Evolutionary conservation across 1,140 invertebrate genomes (phyloP), one percentile per base, ranked within the genome.

Genomic region (Scaptodrosophila lebanonensis): DNA sequence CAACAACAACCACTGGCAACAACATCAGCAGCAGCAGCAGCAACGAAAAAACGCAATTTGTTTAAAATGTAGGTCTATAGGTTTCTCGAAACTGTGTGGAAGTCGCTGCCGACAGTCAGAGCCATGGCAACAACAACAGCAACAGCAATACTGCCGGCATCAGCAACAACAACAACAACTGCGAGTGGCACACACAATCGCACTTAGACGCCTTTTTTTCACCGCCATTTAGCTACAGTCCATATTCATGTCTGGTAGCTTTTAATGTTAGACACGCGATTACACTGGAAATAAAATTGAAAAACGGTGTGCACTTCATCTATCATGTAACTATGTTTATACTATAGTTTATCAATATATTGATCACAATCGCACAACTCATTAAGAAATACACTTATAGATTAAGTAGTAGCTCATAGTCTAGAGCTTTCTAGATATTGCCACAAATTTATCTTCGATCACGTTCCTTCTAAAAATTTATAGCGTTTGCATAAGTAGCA

Each of bases 1-100:
- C 25, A 22, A 50, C 39, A n/a, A 36, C 40, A 7, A 50, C 8
- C 16, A 35, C 8, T 48, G 25, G 2, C 4, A 40, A 22, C 12
- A 18, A 38, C 2, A 17, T 13, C 12, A 38, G 15, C 12, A 8
- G 15, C 8, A 16, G 7, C 8, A 36, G 15, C 18, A 16, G 32
- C 18, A 27, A 15, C 15, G 48, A 50, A 66, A 48, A 71, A 72
- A 65, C 67, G 79, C 64, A 83, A 83, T 83, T 83, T 84, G 77
- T 84, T 83, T 83, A 79, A 83, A 83, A 83, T 83, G 77, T 83
- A 84, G 77, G 77, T 83, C 71, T 83, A 75, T 83, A 77, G 77
- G 77, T 83, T 83, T 84, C 79, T 79, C 79, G 68, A 84, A 84
- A 71, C 69, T 68, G 70, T 70, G 49, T 64, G 66, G 61, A 59